Base-by-base conservation (phyloP, 2,888 invertebrate genomes). In the Plemyria rubiginata region DNA sequence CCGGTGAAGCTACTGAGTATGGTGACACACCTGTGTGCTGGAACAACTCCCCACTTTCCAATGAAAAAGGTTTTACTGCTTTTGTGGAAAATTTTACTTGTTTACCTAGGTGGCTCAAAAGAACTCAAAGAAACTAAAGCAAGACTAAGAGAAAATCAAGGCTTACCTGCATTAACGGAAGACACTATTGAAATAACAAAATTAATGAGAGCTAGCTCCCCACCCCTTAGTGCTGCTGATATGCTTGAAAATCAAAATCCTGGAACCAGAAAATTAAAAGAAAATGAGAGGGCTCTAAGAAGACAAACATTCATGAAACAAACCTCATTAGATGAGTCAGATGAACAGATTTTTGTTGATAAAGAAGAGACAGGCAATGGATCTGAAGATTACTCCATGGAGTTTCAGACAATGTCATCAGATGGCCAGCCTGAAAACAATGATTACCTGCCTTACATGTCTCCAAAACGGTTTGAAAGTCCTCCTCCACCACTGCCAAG, bases 11-110 rank as follows among this genome's bases (percentile, higher is more conserved):
- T 99, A 56, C 94, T 99, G 63, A 96, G 97, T 69, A 99, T 99
- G 99, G 97, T 99, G 32, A 98, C 98, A 38, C 95, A 97, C 73
- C 98, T 99, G 82, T 99, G 99, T 88, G 97, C 98, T 74, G 99
- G 99, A 0, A 96, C 96, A 29, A 97, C 98, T 6, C 98, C 99
- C 15, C 99, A 99, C 91, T 99, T 98, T 90, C 99, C 99, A 3
- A 99, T 99, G 95, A 99, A 99, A 85, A 99, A 99, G 91, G 97
- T 99, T 9, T 93, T 99, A 15, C 91, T 99, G 52, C 91, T 99
- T 15, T 86, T 99, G 1, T 99, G 99, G 99, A 99, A 99, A 92
- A 95, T 98, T 9, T 95, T 99, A 62, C 93, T 99, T 55, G 96
- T 99, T 2, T 96, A 97, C 12, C 92, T 99, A 53, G 99, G 99